These are phyloP conservation scores for Bombus affinis DNA, from an alignment of 1,140 invertebrate genomes.

Conservation along the genomic window DNA sequence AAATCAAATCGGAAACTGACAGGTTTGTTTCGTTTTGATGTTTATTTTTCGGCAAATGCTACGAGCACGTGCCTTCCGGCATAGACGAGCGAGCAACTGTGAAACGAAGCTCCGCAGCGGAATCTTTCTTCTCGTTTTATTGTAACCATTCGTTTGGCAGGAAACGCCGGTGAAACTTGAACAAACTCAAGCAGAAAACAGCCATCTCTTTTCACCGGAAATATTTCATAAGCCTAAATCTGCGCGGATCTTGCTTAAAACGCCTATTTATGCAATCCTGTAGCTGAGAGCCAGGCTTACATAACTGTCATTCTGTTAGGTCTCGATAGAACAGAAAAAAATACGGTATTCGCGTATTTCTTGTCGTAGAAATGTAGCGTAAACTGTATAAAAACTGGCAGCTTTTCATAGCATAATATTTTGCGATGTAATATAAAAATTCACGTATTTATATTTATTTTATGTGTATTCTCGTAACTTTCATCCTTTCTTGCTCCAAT, in stretches of 20 bases:
- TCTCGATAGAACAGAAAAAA: background rate
- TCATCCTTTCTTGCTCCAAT: too few species aligned
- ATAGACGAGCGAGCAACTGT: too few species aligned
- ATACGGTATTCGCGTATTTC: too few species aligned
- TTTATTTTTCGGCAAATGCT: background rate
- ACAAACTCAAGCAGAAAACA: background rate
- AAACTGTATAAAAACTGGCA: too few species aligned
- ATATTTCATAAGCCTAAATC: background rate
- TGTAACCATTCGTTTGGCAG: background rate
- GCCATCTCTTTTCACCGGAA: background rate
- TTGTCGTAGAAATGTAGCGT: too few species aligned
- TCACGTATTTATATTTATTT: too few species aligned
- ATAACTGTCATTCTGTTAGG: background rate
- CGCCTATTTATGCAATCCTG: too few species aligned
- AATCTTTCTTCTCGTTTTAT: slow-evolving; percentile 2
- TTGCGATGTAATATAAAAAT: too few species aligned
- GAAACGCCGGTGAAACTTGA: background rate
- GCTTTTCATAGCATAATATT: too few species aligned
- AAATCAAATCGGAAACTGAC: slow-evolving; percentile 25
- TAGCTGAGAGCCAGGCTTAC: background rate
- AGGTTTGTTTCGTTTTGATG: background rate
- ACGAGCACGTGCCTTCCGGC: background rate
- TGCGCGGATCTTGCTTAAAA: background rate
- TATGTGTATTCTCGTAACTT: too few species aligned
- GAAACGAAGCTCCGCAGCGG: too few species aligned